These are phyloP conservation scores for Chelonus formosanus DNA, from an alignment of 2,888 invertebrate genomes.

Conservation along the genomic window DNA sequence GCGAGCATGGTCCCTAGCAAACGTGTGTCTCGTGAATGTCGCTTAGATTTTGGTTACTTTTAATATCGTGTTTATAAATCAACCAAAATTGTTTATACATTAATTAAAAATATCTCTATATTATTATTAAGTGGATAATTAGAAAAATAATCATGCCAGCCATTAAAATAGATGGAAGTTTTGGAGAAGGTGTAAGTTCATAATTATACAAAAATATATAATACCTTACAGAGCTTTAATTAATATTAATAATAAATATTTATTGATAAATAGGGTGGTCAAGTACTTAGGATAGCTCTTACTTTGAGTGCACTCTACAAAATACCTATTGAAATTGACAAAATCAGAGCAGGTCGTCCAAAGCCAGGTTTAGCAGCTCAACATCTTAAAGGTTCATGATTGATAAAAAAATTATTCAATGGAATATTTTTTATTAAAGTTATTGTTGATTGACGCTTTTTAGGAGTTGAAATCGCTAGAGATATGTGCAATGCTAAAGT, in stretches of 20 bases:
- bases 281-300: slow-evolving; percentile 84
- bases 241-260: slow-evolving; percentile 11
- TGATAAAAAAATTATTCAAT: slow-evolving; percentile 12
- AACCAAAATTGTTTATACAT: too few species aligned
- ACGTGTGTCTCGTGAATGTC: too few species aligned
- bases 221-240: background rate
- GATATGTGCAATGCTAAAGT: slow-evolving; percentile 79
- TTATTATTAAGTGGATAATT: too few species aligned
- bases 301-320: slow-evolving; percentile 80
- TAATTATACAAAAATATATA: slow-evolving; percentile 4
- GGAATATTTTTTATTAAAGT: slow-evolving; percentile 7
- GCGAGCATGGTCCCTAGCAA: too few species aligned
- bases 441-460: slow-evolving; percentile 35
- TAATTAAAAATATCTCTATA: too few species aligned
- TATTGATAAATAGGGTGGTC: slow-evolving; percentile 77
- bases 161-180: slow-evolving; percentile 78
- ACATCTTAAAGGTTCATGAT: slow-evolving; percentile 76
- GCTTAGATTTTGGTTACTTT: too few species aligned
- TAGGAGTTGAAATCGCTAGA: slow-evolving; percentile 78
- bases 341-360: slow-evolving; percentile 82
- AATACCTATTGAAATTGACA: slow-evolving; percentile 77
- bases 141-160: slow-evolving; percentile 42
- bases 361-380: slow-evolving; percentile 86
- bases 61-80: too few species aligned
- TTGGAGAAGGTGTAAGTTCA: slow-evolving; percentile 78